Evolutionary conservation across 2,113 vertebrate species (phyloP).

Genomic region (Pelmatolapia mariae): DNA sequence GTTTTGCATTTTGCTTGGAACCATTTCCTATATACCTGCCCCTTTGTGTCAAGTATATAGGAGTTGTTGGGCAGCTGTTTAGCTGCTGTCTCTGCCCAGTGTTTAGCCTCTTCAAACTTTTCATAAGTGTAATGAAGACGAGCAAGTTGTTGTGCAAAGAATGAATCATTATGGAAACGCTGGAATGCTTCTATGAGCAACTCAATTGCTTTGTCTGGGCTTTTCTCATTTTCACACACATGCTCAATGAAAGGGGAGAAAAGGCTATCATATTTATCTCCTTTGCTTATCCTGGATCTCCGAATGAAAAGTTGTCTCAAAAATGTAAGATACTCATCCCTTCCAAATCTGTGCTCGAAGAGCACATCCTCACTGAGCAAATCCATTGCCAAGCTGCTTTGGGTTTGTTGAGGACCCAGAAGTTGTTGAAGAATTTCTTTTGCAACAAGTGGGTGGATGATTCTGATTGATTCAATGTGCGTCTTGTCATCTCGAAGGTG

Average conservation of each 20-base stretch:
- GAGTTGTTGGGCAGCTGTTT: conserved; percentile 68
- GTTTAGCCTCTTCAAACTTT: conserved; percentile 71
- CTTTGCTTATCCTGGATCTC: conserved; percentile 71
- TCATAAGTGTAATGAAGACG: conserved; percentile 74
- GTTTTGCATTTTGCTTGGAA: conserved; percentile 66
- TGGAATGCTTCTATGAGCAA: conserved; percentile 69
- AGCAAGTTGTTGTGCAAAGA: conserved; percentile 80
- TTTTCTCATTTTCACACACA: conserved; percentile 54
- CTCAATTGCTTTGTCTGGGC: conserved; percentile 65
- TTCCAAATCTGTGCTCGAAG: conserved; percentile 77
- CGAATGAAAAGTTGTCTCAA: conserved; percentile 75
- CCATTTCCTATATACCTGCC: conserved; percentile 78
- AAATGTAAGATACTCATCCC: conserved; percentile 65
- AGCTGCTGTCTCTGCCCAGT: conserved; percentile 73
- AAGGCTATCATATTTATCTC: conserved; percentile 69
- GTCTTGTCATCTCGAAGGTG: conserved; percentile 74
- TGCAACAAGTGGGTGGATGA: conserved; percentile 80
- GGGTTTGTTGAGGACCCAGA: conserved; percentile 48
- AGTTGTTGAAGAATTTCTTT: conserved; percentile 80
- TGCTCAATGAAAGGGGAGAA: conserved; percentile 81
- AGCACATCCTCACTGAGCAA: conserved; percentile 69
- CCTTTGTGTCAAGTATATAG: conserved; percentile 80
- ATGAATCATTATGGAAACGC: conserved; percentile 68
- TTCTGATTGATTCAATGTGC: conserved; percentile 68
- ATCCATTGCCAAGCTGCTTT: conserved; percentile 68